Evolutionary conservation across 2,888 invertebrate species (phyloP).

Genomic region (Drosophila lutescens): DNA sequence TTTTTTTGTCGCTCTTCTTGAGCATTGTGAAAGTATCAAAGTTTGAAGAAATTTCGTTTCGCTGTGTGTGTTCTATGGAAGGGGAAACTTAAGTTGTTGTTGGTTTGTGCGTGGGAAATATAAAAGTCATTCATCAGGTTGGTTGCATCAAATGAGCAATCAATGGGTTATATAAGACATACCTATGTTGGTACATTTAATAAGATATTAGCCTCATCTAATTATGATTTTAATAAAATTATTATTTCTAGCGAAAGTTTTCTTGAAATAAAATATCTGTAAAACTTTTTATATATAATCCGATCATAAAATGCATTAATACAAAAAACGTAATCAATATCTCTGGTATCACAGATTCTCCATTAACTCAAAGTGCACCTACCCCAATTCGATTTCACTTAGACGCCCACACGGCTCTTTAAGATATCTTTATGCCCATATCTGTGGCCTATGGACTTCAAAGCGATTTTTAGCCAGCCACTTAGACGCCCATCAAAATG

Average conservation of each 20-base stretch:
- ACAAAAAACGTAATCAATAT: too few species aligned
- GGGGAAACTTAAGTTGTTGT: conserved; percentile 28
- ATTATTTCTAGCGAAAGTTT: too few species aligned
- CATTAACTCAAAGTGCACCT: conserved; percentile 40
- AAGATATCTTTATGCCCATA: conserved; percentile 11
- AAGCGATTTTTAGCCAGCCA: conserved; percentile 41
- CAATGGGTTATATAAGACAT: conserved; percentile 22
- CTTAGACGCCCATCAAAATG: conserved; percentile 43
- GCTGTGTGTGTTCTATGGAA: conserved; percentile 34
- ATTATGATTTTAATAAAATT: too few species aligned
- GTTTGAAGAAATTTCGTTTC: conserved; percentile 11
- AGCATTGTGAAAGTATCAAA: conserved; percentile 60
- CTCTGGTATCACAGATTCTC: not conserved
- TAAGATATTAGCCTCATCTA: too few species aligned
- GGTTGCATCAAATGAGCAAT: conserved; percentile 24
- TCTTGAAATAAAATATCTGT: too few species aligned
- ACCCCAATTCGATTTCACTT: conserved; percentile 54
- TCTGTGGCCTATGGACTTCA: conserved; percentile 23
- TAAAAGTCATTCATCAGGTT: conserved; percentile 46
- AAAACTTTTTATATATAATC: too few species aligned
- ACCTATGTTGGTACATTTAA: too few species aligned
- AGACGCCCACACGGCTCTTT: conserved; percentile 46
- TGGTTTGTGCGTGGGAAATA: conserved; percentile 56
- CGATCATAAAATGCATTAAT: too few species aligned
- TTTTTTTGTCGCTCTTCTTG: conserved; percentile 10